These are phyloP conservation scores for Hylaea fasciaria DNA, from an alignment of 2,888 invertebrate genomes.

Conservation along the genomic window DNA sequence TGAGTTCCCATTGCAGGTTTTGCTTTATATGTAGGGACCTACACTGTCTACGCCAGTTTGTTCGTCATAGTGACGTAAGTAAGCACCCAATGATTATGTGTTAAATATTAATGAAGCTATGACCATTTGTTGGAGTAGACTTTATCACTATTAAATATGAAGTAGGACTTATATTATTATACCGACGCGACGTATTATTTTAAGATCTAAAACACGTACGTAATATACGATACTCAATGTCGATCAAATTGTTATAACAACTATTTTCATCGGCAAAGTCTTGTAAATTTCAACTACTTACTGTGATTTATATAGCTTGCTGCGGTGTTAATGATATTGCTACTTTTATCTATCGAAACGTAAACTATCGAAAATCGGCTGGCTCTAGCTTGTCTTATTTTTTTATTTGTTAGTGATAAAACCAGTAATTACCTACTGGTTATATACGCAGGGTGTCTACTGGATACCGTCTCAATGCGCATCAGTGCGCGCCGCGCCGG, in stretches of 20 bases:
- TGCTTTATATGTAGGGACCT: too few relatives aligned
- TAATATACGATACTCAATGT: slow-evolving; percentile 46
- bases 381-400: too few relatives aligned
- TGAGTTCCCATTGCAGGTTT: not conserved
- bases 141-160: slow-evolving; percentile 13
- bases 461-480: too few relatives aligned
- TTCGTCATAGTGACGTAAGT: slow-evolving; percentile 30
- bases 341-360: too few relatives aligned
- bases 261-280: slow-evolving; percentile 1
- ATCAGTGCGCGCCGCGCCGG: too few relatives aligned
- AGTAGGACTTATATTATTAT: slow-evolving; percentile 1
- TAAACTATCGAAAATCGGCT: too few relatives aligned
- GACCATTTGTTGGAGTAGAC: slow-evolving; percentile 7
- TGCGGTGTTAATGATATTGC: too few relatives aligned
- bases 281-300: not conserved
- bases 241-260: slow-evolving; percentile 39
- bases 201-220: slow-evolving; percentile 49
- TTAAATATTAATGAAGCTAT: slow-evolving; percentile 18
- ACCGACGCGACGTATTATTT: slow-evolving; percentile 23
- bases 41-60: not conserved
- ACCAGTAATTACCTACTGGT: too few relatives aligned
- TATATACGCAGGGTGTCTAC: too few relatives aligned
- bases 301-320: too few relatives aligned
- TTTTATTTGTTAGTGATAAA: too few relatives aligned
- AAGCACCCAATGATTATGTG: not conserved